phyloP scores from a whole-genome alignment of 2,888 invertebrate genomes.

The Apodemia arnacis region DNA sequence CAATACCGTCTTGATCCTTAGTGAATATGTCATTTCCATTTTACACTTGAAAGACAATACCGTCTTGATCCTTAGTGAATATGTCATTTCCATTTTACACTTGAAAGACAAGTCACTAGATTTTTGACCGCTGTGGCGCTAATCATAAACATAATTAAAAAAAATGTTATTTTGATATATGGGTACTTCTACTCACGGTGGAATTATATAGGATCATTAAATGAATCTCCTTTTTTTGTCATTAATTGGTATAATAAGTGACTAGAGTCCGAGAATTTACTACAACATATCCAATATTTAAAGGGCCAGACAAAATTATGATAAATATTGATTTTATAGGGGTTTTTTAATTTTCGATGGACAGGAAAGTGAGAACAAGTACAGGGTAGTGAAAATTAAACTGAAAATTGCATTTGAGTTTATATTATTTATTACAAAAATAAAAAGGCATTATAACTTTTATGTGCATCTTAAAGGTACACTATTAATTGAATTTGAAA shows the following conservation, averaged over 20 bases:
- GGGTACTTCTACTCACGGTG: too few species aligned
- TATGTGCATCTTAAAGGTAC: background rate
- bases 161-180: too few species aligned
- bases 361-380: background rate
- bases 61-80: too few species aligned
- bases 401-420: background rate
- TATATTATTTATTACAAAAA: background rate
- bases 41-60: too few species aligned
- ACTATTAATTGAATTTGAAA: background rate
- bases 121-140: too few species aligned
- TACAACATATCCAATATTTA: background rate
- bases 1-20: too few species aligned
- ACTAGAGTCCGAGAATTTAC: background rate
- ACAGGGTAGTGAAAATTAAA: background rate
- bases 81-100: too few species aligned
- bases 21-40: too few species aligned
- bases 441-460: background rate
- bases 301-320: background rate
- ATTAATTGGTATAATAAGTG: background rate
- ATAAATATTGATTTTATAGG: background rate
- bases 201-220: too few species aligned
- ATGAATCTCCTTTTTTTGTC: too few species aligned
- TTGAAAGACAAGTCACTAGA: too few species aligned
- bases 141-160: too few species aligned
- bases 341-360: background rate